A percentile compares a stretch with the other conserved stretches of the same genome.
phyloP scores from a whole-genome alignment of 2,797 vertebrate species.

The Clarias fuscus region DNA sequence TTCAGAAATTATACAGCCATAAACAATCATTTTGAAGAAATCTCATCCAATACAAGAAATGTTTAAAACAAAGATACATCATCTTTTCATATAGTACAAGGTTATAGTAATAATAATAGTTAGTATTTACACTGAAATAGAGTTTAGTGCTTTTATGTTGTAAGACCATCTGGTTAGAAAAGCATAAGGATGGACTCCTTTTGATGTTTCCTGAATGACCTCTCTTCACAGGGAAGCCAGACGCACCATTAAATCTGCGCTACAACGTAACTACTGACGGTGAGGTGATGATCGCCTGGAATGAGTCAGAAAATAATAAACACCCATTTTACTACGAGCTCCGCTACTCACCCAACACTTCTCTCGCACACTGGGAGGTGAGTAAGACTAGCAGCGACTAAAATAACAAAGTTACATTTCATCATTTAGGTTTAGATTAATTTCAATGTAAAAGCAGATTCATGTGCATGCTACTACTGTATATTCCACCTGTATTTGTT shows the following conservation, averaged over 20 bases:
- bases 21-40: neutral
- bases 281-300: slow-evolving; percentile 81
- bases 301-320: slow-evolving; percentile 41
- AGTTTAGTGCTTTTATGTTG: neutral
- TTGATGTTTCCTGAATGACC: neutral
- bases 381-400: neutral
- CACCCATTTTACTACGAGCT: slow-evolving; percentile 78
- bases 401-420: neutral
- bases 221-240: slow-evolving; percentile 76
- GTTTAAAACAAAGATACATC: neutral
- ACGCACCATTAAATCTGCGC: slow-evolving; percentile 78
- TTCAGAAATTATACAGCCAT: neutral
- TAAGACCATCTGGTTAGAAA: neutral
- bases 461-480: neutral
- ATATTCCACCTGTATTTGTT: no score
- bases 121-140: neutral
- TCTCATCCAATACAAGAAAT: neutral
- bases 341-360: slow-evolving; percentile 71
- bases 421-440: neutral
- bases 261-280: slow-evolving; percentile 78
- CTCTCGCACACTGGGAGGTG: slow-evolving; percentile 68
- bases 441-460: neutral
- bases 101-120: neutral
- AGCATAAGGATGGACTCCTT: neutral
- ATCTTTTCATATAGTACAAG: neutral